Base-by-base conservation (phyloP, 2,797 vertebrate genomes). In the Pyrrhura leucotis region DNA sequence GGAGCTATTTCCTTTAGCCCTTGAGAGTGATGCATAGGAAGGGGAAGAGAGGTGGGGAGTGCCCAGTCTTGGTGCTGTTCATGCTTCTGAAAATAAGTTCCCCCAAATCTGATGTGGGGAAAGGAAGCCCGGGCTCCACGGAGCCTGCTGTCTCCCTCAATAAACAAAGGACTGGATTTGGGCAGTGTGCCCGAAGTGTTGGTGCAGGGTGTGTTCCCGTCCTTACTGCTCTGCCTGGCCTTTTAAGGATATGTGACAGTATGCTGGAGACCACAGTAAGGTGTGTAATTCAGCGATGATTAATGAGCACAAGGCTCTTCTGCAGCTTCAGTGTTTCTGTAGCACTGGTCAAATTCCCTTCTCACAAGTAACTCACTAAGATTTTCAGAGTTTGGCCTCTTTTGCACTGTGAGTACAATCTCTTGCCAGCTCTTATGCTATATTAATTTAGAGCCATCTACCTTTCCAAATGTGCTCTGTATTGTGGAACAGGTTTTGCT, bases 211-310 rank as follows among this genome's bases (percentile, higher is more conserved):
- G 93, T 83, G 18, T 93, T 95, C 91, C 90, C 53, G 7, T 86
- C 95, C 93, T 83, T 47, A 53, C 88, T 65, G 89, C 94, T 96
- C 90, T 93, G 89, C 96, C 83, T 97, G 96, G 83, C 95, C 95
- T 96, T 97, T 93, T 97, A 96, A 96, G 96, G 95, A 8, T 67
- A 94, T 95, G 94, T 82, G 93, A 95, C 94, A 95, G 91, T 3
- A 54, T 87, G 94, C 88, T 71, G 89, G 82, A 96, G 93, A 45
- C 72, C 61, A 9, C 31, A 42, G 93, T 53, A 93, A 96, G 93
- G 94, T 96, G 95, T 91, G 88, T 89, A 91, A 86, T 83, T 67
- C 67, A 72, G 80, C 21, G 0, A 3, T 96, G 93, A 97, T 96
- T 95, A 96, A 96, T 14, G 83, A 95, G 88, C 80, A 66, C 48